These are phyloP conservation scores for Prostheceraeus crozeri DNA, from an alignment of 2,888 invertebrate species.

Conservation along the genomic window DNA sequence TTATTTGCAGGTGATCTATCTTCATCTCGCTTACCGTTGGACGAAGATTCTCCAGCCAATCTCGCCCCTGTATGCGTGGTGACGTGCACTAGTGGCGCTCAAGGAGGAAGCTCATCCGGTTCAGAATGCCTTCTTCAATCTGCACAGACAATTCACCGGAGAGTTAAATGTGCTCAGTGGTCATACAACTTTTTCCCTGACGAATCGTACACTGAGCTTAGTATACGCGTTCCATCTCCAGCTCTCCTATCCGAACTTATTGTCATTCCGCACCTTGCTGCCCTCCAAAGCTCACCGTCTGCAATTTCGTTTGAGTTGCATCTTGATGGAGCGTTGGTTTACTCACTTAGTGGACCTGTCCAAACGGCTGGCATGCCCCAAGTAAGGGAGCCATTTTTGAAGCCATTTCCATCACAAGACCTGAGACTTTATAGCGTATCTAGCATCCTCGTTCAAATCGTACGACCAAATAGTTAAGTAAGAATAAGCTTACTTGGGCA, in stretches of 20 bases:
- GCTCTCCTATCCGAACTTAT: constrained; percentile 78
- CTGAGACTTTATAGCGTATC: no score
- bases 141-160: constrained; percentile 70
- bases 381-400: neutral
- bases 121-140: constrained; percentile 73
- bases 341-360: constrained; percentile 75
- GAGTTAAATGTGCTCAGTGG: constrained; percentile 85
- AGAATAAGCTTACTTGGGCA: no score
- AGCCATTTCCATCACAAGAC: no score
- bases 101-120: constrained; percentile 63
- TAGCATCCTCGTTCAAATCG: no score
- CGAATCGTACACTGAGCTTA: constrained; percentile 73
- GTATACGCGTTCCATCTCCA: constrained; percentile 76
- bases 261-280: constrained; percentile 66
- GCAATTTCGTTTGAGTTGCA: constrained; percentile 78
- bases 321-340: constrained; percentile 64
- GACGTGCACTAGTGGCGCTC: constrained; percentile 74
- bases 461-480: no score
- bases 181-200: constrained; percentile 89
- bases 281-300: constrained; percentile 66
- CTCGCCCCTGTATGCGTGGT: no score
- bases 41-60: no score
- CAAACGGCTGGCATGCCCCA: constrained; percentile 66
- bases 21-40: no score
- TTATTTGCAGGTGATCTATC: no score